A percentile compares a stretch with the other conserved stretches of the same genome.
These are phyloP conservation scores for Antennarius maculatus DNA, from an alignment of 2,797 vertebrate genomes.

Conservation along the genomic window DNA sequence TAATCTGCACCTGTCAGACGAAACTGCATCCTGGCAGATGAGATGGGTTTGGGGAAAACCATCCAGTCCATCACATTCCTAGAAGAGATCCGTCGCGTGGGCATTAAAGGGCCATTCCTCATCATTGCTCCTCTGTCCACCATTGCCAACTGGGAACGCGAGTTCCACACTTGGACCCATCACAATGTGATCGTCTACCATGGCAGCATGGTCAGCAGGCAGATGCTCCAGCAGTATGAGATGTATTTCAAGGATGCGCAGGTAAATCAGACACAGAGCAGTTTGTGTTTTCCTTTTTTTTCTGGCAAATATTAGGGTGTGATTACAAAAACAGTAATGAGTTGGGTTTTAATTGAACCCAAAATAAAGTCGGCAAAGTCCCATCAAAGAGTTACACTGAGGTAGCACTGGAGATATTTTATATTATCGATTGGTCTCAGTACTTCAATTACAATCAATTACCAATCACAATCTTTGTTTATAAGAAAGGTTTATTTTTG, in stretches of 20 bases:
- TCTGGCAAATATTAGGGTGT: background rate
- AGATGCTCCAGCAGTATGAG: slow-evolving; percentile 99
- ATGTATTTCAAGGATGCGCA: slow-evolving; percentile 98
- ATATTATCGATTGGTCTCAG: no score
- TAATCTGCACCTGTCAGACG: slow-evolving; percentile 77
- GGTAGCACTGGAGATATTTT: no score
- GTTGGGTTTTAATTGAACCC: no score
- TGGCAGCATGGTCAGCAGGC: slow-evolving; percentile 95
- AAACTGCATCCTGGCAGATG: slow-evolving; percentile 99
- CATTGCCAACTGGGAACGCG: slow-evolving; percentile 98
- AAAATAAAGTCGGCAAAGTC: no score
- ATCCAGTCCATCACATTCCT: slow-evolving; percentile 99
- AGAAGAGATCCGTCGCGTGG: slow-evolving; percentile 90
- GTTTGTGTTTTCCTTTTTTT: background rate
- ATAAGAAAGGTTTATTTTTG: no score
- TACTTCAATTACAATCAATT: no score
- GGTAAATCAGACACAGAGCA: slow-evolving; percentile 75
- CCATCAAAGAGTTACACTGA: no score
- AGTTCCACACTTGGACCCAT: slow-evolving; percentile 96
- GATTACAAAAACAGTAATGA: background rate
- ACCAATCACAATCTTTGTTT: no score
- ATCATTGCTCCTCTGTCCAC: slow-evolving; percentile 99
- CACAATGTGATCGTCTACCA: slow-evolving; percentile 98
- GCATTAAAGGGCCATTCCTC: slow-evolving; percentile 93
- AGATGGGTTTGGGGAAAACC: slow-evolving; percentile 99